Conservation (phyloP, 2,113 vertebrate genomes). For the Callithrix jacchus region DNA sequence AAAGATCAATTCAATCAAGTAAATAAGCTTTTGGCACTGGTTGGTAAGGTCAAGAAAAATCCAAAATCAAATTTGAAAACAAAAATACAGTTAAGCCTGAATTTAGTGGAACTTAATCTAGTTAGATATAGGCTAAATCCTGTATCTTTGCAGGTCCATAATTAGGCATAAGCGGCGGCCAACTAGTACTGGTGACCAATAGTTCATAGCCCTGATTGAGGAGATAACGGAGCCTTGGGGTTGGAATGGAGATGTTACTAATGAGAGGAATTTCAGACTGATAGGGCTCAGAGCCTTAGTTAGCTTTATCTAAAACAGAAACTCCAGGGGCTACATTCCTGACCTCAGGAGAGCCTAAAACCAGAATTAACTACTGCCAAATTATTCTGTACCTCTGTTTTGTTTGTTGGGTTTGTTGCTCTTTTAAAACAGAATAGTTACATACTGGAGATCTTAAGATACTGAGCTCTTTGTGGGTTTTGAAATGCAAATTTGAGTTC, state of each 20-base stretch:
- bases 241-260: not conserved
- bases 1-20: not conserved
- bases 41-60: not conserved
- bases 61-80: constrained; percentile 10
- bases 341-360: not conserved
- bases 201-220: not conserved
- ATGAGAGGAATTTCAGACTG: not conserved
- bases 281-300: not conserved
- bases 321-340: not conserved
- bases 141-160: not conserved
- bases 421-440: not conserved
- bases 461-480: not conserved
- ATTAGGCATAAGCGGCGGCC: not conserved
- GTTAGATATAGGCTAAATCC: not conserved
- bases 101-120: not conserved
- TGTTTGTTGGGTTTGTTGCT: not conserved
- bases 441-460: not conserved
- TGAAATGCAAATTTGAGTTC: not conserved
- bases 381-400: not conserved
- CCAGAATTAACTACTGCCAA: not conserved
- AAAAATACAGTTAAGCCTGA: not conserved
- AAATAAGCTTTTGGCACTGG: not conserved
- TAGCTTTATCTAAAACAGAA: not conserved
- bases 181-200: not conserved
- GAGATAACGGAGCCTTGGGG: not conserved